These are phyloP conservation scores for Pteropus alecto DNA, from an alignment of 2,113 vertebrate genomes.

Conservation along the genomic window DNA sequence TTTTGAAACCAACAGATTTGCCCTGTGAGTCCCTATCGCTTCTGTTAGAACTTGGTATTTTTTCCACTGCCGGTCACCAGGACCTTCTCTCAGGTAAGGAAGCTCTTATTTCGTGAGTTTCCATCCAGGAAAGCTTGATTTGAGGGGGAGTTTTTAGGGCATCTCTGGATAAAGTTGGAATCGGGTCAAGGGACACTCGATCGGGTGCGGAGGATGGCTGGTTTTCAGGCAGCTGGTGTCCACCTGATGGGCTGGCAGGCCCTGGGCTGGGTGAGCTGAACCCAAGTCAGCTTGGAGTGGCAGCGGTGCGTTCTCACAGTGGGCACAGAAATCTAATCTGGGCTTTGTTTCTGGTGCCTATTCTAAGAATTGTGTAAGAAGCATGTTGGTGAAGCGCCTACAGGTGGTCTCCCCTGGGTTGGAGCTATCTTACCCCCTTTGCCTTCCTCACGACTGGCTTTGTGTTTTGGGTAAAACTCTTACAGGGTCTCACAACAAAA, in stretches of 20 bases:
- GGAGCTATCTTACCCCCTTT: not conserved
- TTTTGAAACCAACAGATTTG: conserved; percentile 58
- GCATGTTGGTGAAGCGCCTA: not conserved
- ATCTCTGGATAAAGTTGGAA: not conserved
- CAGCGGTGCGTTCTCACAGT: not conserved
- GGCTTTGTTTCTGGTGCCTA: not conserved
- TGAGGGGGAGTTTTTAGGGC: not conserved
- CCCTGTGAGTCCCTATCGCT: conserved; percentile 10
- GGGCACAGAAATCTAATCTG: not conserved
- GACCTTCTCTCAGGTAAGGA: conserved; percentile 66
- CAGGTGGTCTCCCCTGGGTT: not conserved
- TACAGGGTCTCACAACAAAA: too few relatives aligned
- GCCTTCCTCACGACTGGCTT: not conserved
- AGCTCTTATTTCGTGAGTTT: not conserved
- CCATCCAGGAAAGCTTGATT: not conserved
- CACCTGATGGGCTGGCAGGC: not conserved
- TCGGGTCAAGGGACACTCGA: not conserved
- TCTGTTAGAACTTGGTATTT: conserved; percentile 22
- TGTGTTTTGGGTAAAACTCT: not conserved
- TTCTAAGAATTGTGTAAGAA: too few relatives aligned
- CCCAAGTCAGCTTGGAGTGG: not conserved
- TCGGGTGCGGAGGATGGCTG: not conserved
- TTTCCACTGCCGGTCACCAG: not conserved
- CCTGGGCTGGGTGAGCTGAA: not conserved
- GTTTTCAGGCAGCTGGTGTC: not conserved